Percentiles rank a stretch among this genome's conserved stretches.
Conservation (phyloP, 2,888 invertebrate genomes). For the Harmothoe impar region DNA sequence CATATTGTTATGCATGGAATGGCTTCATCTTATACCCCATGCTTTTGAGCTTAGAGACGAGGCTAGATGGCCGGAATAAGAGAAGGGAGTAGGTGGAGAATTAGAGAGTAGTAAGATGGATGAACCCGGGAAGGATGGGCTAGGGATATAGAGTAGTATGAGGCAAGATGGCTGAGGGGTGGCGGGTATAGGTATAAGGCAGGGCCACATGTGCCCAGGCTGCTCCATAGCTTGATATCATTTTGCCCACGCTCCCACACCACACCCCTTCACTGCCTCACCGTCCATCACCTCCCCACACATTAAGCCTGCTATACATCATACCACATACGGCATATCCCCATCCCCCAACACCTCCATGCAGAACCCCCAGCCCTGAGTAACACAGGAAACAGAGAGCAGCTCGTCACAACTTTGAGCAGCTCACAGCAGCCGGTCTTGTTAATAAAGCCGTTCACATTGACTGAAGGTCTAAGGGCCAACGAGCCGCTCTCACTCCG, state of each 20-base stretch:
- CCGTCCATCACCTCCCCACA: neutral
- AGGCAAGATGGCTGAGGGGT: neutral
- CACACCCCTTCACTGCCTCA: neutral
- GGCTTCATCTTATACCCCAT: too few relatives aligned
- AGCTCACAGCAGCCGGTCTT: neutral
- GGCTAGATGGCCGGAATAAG: too few relatives aligned
- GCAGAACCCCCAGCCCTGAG: neutral
- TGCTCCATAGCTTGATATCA: neutral
- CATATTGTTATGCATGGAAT: too few relatives aligned
- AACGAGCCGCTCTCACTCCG: neutral
- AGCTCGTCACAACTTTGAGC: neutral
- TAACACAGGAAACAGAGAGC: neutral
- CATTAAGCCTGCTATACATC: constrained; percentile 9
- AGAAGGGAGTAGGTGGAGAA: too few relatives aligned
- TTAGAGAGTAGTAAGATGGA: neutral
- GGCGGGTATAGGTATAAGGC: neutral
- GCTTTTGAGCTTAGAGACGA: too few relatives aligned
- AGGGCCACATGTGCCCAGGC: constrained; percentile 25
- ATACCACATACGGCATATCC: neutral
- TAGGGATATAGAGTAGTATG: neutral
- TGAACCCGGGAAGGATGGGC: neutral
- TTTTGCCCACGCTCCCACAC: neutral
- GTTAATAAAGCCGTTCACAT: constrained; percentile 51
- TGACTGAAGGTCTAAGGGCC: constrained; percentile 43
- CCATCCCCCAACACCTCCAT: neutral